Conservation (phyloP, 2,113 vertebrate genomes). For the Halcyon senegalensis region DNA sequence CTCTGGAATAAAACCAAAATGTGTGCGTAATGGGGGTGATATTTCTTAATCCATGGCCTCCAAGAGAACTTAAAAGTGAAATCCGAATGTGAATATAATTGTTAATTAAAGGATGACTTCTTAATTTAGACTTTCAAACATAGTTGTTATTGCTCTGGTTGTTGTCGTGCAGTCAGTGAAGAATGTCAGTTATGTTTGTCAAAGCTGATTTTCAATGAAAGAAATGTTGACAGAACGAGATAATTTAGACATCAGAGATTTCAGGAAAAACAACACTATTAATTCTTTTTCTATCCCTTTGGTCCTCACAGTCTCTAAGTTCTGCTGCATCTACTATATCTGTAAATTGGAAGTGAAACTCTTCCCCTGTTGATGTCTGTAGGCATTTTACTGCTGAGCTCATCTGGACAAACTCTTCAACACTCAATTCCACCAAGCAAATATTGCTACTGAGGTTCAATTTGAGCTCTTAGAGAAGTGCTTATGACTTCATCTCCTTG, state of each 20-base stretch:
- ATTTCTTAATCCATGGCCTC: constrained; percentile 53
- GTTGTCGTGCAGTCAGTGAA: neutral
- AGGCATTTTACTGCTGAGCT: neutral
- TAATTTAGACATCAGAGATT: constrained; percentile 6
- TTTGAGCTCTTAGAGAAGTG: neutral
- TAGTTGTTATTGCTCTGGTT: neutral
- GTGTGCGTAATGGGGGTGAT: neutral
- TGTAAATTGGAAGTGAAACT: neutral
- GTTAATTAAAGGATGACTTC: constrained; percentile 52
- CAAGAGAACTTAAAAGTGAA: constrained; percentile 71
- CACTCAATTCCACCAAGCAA: neutral
- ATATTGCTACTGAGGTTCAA: neutral
- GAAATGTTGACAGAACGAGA: neutral
- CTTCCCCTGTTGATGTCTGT: neutral
- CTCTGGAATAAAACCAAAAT: neutral
- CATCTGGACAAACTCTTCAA: neutral
- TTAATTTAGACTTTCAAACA: constrained; percentile 52
- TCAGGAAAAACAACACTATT: neutral
- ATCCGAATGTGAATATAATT: constrained; percentile 69
- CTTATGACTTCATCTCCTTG: neutral
- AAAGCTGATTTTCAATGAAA: neutral
- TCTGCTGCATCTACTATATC: neutral
- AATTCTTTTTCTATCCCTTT: neutral
- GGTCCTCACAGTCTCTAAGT: neutral
- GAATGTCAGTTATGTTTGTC: constrained; percentile 27